phyloP scores from a whole-genome alignment of 2,797 vertebrate genomes.

The Amphiprion clarkii region DNA sequence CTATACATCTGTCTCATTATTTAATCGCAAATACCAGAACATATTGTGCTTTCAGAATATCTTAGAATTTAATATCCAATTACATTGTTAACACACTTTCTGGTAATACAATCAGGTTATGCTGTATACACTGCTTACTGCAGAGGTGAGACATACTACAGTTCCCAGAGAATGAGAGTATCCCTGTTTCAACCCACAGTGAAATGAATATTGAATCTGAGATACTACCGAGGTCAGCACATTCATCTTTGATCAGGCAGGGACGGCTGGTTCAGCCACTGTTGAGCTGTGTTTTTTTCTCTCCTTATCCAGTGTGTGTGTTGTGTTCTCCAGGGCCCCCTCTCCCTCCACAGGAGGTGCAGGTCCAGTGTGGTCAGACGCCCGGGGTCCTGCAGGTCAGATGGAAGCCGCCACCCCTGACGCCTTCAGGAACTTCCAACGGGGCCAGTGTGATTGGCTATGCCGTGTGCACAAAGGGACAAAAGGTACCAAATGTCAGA shows the following conservation, averaged over 20 bases:
- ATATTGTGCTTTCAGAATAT: conserved; percentile 3
- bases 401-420: conserved; percentile 93
- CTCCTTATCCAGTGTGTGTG: conserved; percentile 49
- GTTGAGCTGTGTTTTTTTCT: conserved; percentile 38
- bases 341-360: conserved; percentile 92
- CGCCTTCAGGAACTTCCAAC: conserved; percentile 92
- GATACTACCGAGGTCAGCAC: conserved; percentile 35
- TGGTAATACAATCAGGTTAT: not conserved
- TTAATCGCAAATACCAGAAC: not conserved
- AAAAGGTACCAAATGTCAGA: conserved; percentile 87
- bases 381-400: conserved; percentile 90
- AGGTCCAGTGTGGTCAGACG: conserved; percentile 88
- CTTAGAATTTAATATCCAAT: not conserved
- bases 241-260: conserved; percentile 33
- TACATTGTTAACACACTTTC: not conserved
- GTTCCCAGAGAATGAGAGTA: not conserved
- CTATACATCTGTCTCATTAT: not conserved
- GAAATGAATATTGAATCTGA: conserved; percentile 26
- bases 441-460: conserved; percentile 96
- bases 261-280: conserved; percentile 20
- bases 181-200: conserved; percentile 18
- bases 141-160: conserved; percentile 2
- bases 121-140: not conserved
- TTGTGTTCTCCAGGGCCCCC: conserved; percentile 89
- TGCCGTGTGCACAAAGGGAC: conserved; percentile 93